These are phyloP conservation scores for Hylaeus volcanicus DNA, from an alignment of 1,140 invertebrate genomes.

Conservation along the genomic window DNA sequence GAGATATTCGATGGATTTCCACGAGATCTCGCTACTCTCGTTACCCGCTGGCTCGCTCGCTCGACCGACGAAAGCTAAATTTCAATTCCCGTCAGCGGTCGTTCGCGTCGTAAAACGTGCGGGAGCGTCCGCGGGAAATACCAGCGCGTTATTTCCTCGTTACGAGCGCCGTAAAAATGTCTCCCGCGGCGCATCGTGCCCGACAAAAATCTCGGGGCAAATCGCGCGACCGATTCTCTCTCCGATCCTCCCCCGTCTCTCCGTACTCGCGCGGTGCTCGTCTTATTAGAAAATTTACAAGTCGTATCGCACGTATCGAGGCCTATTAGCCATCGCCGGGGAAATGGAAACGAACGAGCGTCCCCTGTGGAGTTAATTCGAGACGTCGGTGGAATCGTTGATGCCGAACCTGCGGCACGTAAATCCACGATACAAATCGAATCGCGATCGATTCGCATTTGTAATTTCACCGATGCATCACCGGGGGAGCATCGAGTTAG, in stretches of 20 bases:
- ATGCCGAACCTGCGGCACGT: not conserved
- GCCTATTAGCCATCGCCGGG: not conserved
- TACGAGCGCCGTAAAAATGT: constrained; percentile 37
- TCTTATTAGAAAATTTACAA: too few species aligned
- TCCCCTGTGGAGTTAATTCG: not conserved
- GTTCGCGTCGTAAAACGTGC: constrained; percentile 8
- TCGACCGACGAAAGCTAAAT: constrained; percentile 9
- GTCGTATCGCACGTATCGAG: not conserved
- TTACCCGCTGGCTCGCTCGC: not conserved
- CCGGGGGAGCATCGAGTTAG: constrained; percentile 1
- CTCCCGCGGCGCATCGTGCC: not conserved
- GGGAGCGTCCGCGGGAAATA: constrained; percentile 21
- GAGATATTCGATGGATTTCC: not conserved
- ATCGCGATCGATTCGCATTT: constrained; percentile 17
- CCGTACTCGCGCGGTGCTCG: too few species aligned
- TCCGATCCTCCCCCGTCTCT: not conserved
- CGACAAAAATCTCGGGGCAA: constrained; percentile 28
- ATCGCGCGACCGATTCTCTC: constrained; percentile 6
- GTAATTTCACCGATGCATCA: constrained; percentile 13
- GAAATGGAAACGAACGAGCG: not conserved
- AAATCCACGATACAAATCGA: constrained; percentile 21
- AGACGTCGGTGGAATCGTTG: not conserved
- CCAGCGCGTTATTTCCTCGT: constrained; percentile 38
- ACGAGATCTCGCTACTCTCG: not conserved
- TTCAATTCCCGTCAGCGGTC: constrained; percentile 24